Evolutionary conservation across 2,888 invertebrate genomes (phyloP), one percentile per base, ranked within the genome.

Genomic region (Nomada fucata): DNA sequence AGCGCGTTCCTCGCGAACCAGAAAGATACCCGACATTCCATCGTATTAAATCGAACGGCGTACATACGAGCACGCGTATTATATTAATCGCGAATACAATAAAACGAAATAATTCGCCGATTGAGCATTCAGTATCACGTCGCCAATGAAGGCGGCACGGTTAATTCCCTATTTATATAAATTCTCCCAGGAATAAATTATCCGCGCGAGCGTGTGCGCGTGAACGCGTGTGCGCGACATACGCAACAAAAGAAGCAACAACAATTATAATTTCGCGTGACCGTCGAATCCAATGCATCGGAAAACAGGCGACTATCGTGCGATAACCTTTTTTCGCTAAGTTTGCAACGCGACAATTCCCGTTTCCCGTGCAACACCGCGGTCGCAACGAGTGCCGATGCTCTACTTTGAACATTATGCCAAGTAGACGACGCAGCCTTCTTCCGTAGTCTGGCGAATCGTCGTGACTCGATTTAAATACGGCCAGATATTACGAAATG

Each of bases 401-500:
- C 53, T 75, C 75, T 76, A 69, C 69, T 76, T 73, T 7, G 72
- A 67, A 59, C 57, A 15, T 76, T 74, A 70, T 76, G 60, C 82
- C 69, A 70, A 42, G 57, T 11, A 23, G 52, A 10, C 57, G 70
- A 60, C 36, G 10, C 44, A 71, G 71, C 50, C 61, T 44, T 36
- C 55, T 60, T 74, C 76, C 68, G 73, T 64, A 63, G 53, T 79
- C 61, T 65, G 74, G 67, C 79, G 76, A 59, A 26, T 83, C 20
- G 55, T 67, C 64, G 78, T 78, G 44, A 64, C 61, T 83, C 80
- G 71, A 88, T 86, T 83, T 76, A 82, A 87, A 76, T 88, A 57
- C 75, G 68, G 71, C 74, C 79, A 76, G 63, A 68, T 79, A 64
- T 89, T 89, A 82, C 85, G 87, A 89, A 90, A 90, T 83, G 90